Evolutionary conservation across 2,113 vertebrate genomes (phyloP), one percentile per base, ranked within the genome.

Genomic region (Sprattus sprattus): DNA sequence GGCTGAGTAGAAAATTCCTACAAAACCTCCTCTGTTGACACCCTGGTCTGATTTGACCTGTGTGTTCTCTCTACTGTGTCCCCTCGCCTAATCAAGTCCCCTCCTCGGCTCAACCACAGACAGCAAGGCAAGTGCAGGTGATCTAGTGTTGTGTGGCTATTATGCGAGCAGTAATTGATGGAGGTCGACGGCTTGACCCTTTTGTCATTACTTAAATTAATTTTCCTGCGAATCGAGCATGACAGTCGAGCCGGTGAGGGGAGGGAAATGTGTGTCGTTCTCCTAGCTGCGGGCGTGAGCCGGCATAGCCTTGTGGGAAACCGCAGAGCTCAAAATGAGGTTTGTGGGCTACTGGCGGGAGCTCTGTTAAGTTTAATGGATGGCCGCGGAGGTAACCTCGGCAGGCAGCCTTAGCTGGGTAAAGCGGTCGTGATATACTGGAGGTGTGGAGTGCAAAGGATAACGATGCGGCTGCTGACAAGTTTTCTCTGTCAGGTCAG

Each of bases 191-290:
- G n/a, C 46, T 83, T 45, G 85, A 78, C 86, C 22, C 46, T 80
- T 82, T 78, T 83, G 49, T 87, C 86, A 86, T 86, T 67, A 88
- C 32, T 84, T 46, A 88, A 89, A 91, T 86, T 67, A 52, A 45
- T 85, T 89, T 85, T 81, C 81, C 75, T 71, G 71, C 81, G 28
- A 78, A 2, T 78, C 28, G 9, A 32, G 13, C 71, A 44, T 78
- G 71, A 78, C 11, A 78, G 67, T 15, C 28, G 67, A 75, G 10
- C 25, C 13, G 28, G 32, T 15, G 71, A 2, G 71, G 71, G 71
- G 32, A 39, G 32, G 71, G 71, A 39, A 44, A 78, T 78, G 13
- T 78, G 32, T 78, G 71, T 28, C 28, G 11, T 2, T 39, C 5
- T 60, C 18, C 11, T 13, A 1, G 67, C 9, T 25, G 25, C 10